These are phyloP conservation scores for Mystacornis crossleyi DNA, from an alignment of 2,113 vertebrate genomes.

Conservation along the genomic window DNA sequence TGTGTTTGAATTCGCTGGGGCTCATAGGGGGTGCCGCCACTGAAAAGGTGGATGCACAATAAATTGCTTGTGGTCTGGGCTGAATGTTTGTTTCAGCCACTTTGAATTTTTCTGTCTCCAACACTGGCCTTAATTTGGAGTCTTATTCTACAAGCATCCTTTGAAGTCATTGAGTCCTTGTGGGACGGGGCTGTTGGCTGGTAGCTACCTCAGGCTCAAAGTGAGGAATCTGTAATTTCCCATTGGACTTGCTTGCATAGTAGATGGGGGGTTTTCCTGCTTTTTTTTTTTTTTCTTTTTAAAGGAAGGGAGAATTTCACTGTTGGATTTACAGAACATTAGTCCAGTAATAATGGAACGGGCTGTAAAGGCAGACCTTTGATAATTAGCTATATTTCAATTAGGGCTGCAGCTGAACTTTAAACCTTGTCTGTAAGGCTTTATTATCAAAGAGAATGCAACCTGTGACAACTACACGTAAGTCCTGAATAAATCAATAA, in stretches of 20 bases:
- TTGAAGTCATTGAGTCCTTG: conserved; percentile 44
- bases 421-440: conserved; percentile 12
- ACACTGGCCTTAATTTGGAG: neutral
- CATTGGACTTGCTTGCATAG: conserved; percentile 26
- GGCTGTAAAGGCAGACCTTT: neutral
- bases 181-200: conserved; percentile 20
- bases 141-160: conserved; percentile 14
- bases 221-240: conserved; percentile 41
- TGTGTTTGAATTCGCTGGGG: neutral
- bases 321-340: conserved; percentile 2
- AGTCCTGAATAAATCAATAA: conserved; percentile 40
- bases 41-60: neutral
- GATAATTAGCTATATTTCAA: conserved; percentile 56
- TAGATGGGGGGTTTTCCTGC: neutral
- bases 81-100: neutral
- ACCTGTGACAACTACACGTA: neutral
- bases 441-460: conserved; percentile 48
- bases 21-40: neutral
- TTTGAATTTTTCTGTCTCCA: neutral
- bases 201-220: conserved; percentile 16
- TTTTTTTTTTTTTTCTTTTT: neutral
- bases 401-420: conserved; percentile 29
- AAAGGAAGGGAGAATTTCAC: neutral
- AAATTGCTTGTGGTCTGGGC: neutral
- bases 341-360: neutral